Conservation (phyloP, 2,113 vertebrate species). For the Strigops habroptila region DNA sequence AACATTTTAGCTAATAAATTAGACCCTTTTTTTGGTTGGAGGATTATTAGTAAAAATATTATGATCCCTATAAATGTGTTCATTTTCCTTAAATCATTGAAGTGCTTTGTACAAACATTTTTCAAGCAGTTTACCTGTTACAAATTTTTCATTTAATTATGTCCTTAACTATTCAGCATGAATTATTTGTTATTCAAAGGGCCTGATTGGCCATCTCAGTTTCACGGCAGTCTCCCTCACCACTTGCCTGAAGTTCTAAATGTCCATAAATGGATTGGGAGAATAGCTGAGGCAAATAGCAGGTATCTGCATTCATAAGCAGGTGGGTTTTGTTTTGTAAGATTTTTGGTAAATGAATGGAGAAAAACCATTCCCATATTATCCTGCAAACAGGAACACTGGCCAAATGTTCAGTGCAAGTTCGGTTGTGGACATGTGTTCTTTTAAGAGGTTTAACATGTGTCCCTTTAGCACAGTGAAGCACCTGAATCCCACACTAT, state of each 20-base stretch:
- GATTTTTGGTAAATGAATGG: neutral
- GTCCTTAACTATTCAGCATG: neutral
- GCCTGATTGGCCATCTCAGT: neutral
- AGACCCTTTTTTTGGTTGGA: neutral
- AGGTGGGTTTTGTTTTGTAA: neutral
- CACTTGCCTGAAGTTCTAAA: neutral
- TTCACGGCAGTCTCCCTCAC: neutral
- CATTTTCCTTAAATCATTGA: neutral
- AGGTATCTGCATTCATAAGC: neutral
- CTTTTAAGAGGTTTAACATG: neutral
- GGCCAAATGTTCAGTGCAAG: neutral
- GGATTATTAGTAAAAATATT: neutral
- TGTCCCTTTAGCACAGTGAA: neutral
- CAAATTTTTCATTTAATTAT: neutral
- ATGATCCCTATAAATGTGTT: neutral
- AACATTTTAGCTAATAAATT: constrained; percentile 18
- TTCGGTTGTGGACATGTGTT: neutral
- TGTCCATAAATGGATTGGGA: neutral
- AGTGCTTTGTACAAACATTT: neutral
- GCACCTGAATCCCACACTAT: neutral
- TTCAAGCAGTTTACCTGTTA: neutral
- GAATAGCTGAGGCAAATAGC: neutral
- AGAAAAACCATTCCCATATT: neutral
- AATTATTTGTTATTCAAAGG: neutral
- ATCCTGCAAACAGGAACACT: neutral